phyloP scores from a whole-genome alignment of 92 coral and sea anemone species.

The Palythoa heliodiscus region DNA sequence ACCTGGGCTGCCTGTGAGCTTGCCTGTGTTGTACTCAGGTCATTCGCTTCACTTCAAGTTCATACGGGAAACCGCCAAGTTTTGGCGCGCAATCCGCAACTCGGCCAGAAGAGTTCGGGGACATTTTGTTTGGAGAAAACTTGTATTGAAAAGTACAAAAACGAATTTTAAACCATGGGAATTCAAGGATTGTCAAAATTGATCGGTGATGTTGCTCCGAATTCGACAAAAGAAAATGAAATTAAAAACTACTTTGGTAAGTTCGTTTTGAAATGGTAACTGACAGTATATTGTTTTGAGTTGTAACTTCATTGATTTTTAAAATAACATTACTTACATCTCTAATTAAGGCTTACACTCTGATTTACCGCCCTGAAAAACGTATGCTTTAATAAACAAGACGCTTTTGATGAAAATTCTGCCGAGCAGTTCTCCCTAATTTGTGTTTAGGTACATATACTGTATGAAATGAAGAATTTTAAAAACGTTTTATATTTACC shows the following conservation, averaged over 20 bases:
- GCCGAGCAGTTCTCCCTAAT: no score
- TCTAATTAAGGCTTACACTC: no score
- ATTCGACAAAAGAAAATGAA: constrained; percentile 92
- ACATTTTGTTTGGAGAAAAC: not conserved
- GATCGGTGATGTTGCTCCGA: constrained; percentile 94
- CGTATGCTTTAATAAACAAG: no score
- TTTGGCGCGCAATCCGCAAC: constrained; percentile 44
- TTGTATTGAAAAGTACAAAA: not conserved
- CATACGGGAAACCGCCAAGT: constrained; percentile 23
- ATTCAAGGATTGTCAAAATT: constrained; percentile 96
- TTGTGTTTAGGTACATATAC: no score
- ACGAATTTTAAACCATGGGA: constrained; percentile 67
- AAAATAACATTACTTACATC: no score
- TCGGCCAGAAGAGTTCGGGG: not conserved
- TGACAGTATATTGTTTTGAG: no score
- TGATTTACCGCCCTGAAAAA: no score
- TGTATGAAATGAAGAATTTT: no score
- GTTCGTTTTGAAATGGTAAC: not conserved
- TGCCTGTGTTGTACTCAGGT: not conserved
- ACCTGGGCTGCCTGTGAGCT: no score
- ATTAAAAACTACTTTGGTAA: constrained; percentile 97
- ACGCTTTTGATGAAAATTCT: no score
- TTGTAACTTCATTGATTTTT: no score
- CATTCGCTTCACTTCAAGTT: not conserved
- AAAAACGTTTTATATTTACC: no score